These are phyloP conservation scores for Ameiurus melas DNA, from an alignment of 2,113 vertebrate species.

Conservation along the genomic window DNA sequence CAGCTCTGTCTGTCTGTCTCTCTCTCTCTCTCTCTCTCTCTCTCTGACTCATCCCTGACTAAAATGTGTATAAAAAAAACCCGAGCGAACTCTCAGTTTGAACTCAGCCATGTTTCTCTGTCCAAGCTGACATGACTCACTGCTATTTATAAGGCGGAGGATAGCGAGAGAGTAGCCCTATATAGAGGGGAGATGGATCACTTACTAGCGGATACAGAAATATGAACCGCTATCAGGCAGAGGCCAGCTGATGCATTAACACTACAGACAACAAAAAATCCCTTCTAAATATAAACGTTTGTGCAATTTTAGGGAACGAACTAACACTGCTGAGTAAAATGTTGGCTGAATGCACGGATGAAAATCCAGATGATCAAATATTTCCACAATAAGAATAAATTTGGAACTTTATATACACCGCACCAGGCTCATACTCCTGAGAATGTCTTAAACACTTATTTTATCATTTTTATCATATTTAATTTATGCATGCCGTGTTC, in stretches of 20 bases:
- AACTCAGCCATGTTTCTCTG: slow-evolving; percentile 42
- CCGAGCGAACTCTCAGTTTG: slow-evolving; percentile 23
- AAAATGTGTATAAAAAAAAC: slow-evolving; percentile 47
- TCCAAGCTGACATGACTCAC: slow-evolving; percentile 49
- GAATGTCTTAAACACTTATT: neutral
- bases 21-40: neutral
- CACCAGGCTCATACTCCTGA: neutral
- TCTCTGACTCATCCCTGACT: slow-evolving; percentile 48
- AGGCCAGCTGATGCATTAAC: slow-evolving; percentile 25
- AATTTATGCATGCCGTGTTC: neutral
- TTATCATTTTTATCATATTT: neutral
- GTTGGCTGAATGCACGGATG: neutral
- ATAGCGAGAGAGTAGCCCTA: slow-evolving; percentile 22
- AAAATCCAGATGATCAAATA: neutral
- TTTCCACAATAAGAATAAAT: neutral
- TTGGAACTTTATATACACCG: neutral
- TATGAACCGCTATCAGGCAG: slow-evolving; percentile 34
- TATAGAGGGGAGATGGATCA: slow-evolving; percentile 42
- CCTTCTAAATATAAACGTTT: neutral
- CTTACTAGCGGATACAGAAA: slow-evolving; percentile 34
- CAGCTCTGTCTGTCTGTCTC: neutral
- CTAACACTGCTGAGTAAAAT: neutral
- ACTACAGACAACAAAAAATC: neutral
- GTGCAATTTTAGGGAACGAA: neutral
- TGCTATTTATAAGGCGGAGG: slow-evolving; percentile 48